Conservation (phyloP, 2,888 invertebrate genomes). For the Sesia bembeciformis region DNA sequence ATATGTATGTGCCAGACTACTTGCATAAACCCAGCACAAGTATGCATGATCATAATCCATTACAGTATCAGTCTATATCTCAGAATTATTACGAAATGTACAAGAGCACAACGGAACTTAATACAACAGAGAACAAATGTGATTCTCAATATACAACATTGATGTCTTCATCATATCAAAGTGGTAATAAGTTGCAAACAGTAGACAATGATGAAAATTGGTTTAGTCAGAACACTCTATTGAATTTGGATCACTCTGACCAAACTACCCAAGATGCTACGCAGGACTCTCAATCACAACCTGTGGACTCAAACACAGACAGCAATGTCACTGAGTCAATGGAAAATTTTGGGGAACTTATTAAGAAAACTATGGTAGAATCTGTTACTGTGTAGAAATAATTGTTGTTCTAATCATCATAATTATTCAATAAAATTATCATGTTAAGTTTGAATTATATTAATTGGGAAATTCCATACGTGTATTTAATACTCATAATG, state of each 20-base stretch:
- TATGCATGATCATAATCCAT: conserved; percentile 37
- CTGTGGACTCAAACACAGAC: conserved; percentile 24
- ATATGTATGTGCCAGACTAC: conserved; percentile 63
- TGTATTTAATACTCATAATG: background rate
- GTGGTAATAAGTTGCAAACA: conserved; percentile 79
- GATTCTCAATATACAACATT: conserved; percentile 79
- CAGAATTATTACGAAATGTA: conserved; percentile 58
- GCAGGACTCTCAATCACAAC: conserved; percentile 26
- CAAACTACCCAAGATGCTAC: conserved; percentile 48
- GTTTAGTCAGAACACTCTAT: conserved; percentile 60
- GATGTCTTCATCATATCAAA: conserved; percentile 76
- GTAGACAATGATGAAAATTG: conserved; percentile 70
- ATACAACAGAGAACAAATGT: conserved; percentile 61
- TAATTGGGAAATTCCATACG: conserved; percentile 28
- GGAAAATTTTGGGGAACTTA: conserved; percentile 93
- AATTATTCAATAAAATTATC: conserved; percentile 30
- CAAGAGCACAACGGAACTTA: conserved; percentile 48
- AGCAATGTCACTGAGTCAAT: conserved; percentile 37
- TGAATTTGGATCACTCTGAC: conserved; percentile 52
- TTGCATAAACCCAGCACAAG: conserved; percentile 44
- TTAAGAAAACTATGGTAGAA: conserved; percentile 94
- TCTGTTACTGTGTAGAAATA: conserved; percentile 85
- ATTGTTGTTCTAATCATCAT: conserved; percentile 59
- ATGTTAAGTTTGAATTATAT: conserved; percentile 62
- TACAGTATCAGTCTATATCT: conserved; percentile 46